phyloP scores from a whole-genome alignment of 2,113 vertebrate species.

The Oxygymnocypris stewartii region DNA sequence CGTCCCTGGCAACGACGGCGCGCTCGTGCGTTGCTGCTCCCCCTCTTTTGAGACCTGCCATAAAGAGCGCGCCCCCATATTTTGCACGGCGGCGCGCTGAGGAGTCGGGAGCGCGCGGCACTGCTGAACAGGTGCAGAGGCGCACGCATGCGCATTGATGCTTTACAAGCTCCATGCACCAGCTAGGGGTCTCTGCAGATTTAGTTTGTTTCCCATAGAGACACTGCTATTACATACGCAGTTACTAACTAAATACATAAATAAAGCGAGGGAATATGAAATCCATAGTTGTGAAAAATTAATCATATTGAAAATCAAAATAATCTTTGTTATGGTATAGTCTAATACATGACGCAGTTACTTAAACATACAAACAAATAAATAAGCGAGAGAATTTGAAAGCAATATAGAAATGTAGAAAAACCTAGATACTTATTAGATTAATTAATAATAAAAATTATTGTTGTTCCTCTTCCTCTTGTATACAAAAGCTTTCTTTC shows the following conservation, averaged over 20 bases:
- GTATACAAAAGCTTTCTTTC: not conserved
- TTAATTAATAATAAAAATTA: not conserved
- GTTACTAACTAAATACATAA: not conserved
- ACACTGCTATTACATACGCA: not conserved
- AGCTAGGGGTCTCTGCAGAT: conserved; percentile 24
- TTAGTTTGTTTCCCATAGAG: conserved; percentile 14
- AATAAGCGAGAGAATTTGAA: not conserved
- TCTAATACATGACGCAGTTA: not conserved
- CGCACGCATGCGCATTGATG: conserved; percentile 44
- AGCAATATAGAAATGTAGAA: not conserved
- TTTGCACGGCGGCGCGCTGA: conserved; percentile 59
- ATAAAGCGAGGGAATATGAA: not conserved
- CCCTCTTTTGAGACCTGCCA: conserved; percentile 71
- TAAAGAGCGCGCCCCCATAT: conserved; percentile 78
- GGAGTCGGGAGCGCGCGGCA: conserved; percentile 54
- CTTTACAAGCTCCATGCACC: not conserved
- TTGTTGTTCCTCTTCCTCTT: not conserved
- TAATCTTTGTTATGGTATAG: not conserved
- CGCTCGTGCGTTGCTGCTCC: conserved; percentile 60
- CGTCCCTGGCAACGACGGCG: conserved; percentile 60
- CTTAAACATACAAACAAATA: not conserved
- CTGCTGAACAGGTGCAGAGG: conserved; percentile 58
- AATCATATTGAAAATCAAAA: not conserved
- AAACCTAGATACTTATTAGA: not conserved
- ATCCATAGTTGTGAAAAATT: not conserved